Base-by-base conservation (phyloP, 1,140 invertebrate species). In the Asbolus verrucosus region DNA sequence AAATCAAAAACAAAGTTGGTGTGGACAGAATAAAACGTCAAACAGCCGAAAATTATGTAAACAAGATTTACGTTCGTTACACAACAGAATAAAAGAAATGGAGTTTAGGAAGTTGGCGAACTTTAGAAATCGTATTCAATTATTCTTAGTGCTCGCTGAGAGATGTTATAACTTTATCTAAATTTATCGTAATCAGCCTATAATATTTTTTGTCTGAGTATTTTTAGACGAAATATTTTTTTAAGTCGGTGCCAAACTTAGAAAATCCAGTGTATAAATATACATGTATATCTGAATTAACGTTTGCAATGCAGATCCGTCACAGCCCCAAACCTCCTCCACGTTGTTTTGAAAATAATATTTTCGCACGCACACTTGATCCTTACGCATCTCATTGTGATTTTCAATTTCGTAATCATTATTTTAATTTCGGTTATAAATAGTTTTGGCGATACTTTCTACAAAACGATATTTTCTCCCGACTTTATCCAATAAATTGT, bases 161-260 rank as follows among this genome's bases (percentile, higher is more conserved):
- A n/a, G n/a, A n/a, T n/a, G n/a, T n/a, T n/a, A n/a, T n/a, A n/a
- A n/a, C n/a, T n/a, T n/a, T n/a, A n/a, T n/a, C n/a, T n/a, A n/a
- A 2, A 54, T 54, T 54, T 54, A 54, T 54, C 46, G 46, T 27
- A 54, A 54, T 54, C 46, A 54, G 46, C 46, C 21, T 21, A 30
- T 54, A 54, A 54, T 54, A 54, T 54, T 54, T 54, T 54, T 54
- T 54, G 46, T 54, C 46, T 54, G 19, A 13, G 46, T 54, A 54
- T 54, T 54, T 54, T 27, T 54, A 54, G 46, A 0, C 21, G 46
- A 54, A 54, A 27, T 54, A 54, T 54, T 54, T 54, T n/a, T 54
- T 36, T 36, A 36, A 36, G 33, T 54, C 46, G 46, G 46, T 54
- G 46, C 46, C 46, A 54, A 54, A 54, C 18, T 54, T 54, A 54